Evolutionary conservation across 2,888 invertebrate genomes (phyloP).

Genomic region (Drosophila birchii): DNA sequence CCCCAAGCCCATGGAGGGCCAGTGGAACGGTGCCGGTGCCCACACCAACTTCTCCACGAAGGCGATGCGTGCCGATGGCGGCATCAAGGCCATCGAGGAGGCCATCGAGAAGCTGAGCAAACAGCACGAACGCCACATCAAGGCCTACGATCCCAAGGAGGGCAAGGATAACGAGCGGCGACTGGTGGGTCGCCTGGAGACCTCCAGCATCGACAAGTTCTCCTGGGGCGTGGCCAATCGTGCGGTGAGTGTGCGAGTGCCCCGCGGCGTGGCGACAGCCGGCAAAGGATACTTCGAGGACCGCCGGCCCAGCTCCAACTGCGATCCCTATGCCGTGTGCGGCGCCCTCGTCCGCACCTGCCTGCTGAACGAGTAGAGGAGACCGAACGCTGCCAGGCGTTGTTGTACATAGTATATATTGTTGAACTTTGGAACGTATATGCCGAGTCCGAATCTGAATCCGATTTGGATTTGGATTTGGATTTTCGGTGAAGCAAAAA

Average conservation of each 20-base stretch:
- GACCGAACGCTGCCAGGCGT: constrained; percentile 14
- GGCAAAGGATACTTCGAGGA: constrained; percentile 92
- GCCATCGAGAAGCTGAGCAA: constrained; percentile 91
- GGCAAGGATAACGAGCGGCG: constrained; percentile 92
- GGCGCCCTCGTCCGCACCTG: constrained; percentile 87
- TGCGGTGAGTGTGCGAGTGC: constrained; percentile 90
- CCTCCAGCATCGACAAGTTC: constrained; percentile 88
- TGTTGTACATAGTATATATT: constrained; percentile 32
- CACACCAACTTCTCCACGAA: constrained; percentile 96
- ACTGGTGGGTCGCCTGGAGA: constrained; percentile 91
- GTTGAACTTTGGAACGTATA: constrained; percentile 11
- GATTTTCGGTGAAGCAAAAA: constrained; percentile 47
- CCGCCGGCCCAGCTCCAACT: constrained; percentile 90
- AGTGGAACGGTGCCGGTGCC: constrained; percentile 97
- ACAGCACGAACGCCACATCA: constrained; percentile 90
- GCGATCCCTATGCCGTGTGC: constrained; percentile 89
- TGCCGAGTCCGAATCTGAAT: constrained; percentile 22
- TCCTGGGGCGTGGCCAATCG: constrained; percentile 89
- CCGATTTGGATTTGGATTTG: constrained; percentile 1
- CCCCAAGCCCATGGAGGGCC: constrained; percentile 88
- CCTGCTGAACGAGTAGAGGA: constrained; percentile 72
- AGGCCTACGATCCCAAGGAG: constrained; percentile 91
- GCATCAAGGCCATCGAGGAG: constrained; percentile 89
- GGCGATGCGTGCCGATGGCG: constrained; percentile 90
- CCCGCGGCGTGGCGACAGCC: constrained; percentile 89